Evolutionary conservation across 2,888 invertebrate genomes (phyloP).

Genomic region (Andricus quercusramuli): DNA sequence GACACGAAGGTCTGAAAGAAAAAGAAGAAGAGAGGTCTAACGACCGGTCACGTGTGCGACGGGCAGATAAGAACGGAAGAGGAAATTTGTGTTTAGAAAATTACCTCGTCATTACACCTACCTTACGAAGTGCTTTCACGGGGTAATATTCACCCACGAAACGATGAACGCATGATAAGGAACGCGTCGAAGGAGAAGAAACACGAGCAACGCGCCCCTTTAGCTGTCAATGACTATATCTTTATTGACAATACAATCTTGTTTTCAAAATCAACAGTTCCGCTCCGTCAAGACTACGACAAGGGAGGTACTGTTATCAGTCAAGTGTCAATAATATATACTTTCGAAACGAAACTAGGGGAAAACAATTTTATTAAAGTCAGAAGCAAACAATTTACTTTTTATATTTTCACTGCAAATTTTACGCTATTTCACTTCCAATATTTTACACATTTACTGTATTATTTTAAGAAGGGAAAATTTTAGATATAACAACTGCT

Average conservation of each 20-base stretch:
- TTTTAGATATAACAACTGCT: too few relatives aligned
- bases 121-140: constrained; percentile 44
- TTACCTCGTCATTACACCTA: constrained; percentile 72
- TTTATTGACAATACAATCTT: constrained; percentile 32
- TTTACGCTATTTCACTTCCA: background rate
- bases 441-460: background rate
- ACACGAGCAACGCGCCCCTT: background rate
- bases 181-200: constrained; percentile 52
- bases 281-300: background rate
- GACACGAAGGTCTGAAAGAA: constrained; percentile 56
- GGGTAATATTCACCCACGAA: constrained; percentile 22
- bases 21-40: constrained; percentile 59
- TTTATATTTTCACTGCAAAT: background rate
- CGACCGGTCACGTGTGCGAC: constrained; percentile 67
- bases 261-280: constrained; percentile 18
- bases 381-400: background rate
- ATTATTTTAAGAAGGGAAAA: too few relatives aligned
- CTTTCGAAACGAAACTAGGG: background rate
- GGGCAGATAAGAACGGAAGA: constrained; percentile 63
- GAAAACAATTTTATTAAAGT: background rate
- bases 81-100: constrained; percentile 76
- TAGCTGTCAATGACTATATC: constrained; percentile 6
- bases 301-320: background rate
- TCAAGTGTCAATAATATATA: background rate
- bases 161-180: constrained; percentile 58